Evolutionary conservation across 2,888 invertebrate species (phyloP), one percentile per base, ranked within the genome.

Genomic region (Xiphydria camelus): DNA sequence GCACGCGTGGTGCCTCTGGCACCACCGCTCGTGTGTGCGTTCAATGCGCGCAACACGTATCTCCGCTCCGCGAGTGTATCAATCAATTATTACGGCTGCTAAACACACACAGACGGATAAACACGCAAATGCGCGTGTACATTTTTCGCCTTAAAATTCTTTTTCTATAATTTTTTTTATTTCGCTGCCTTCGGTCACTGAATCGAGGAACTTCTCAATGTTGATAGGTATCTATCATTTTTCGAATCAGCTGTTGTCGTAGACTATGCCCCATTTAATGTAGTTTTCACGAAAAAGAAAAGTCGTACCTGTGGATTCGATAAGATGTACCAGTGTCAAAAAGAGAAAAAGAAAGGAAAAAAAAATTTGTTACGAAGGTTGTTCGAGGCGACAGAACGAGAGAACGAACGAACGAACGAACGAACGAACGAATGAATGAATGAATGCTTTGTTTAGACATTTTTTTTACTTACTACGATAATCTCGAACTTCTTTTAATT

Each of bases 361-460:
- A 44, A 34, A 45, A 23, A 40, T 38, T 40, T 40, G n/a, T n/a
- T n/a, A n/a, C n/a, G n/a, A n/a, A n/a, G n/a, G n/a, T n/a, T n/a
- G n/a, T n/a, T n/a, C n/a, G n/a, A n/a, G n/a, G n/a, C 40, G 45
- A 32, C 33, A 23, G 38, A 39, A 12, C 37, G 43, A 41, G 6
- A 29, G 25, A 41, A n/a, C 33, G n/a, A n/a, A n/a, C n/a, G n/a
- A n/a, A n/a, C 4, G 22, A 32, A 29, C 41, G 42, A 52, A 48
- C 55, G 43, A 50, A 43, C 41, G 46, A 48, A 47, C 45, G 45
- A 41, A 45, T 47, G 47, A 45, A 44, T 41, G 38, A 37, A 48
- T 31, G 41, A 38, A 29, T 41, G 45, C 47, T 47, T 47, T 55
- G 43, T 15, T 44, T 47, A 7, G 15, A 18, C 20, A 20, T 52